These are phyloP conservation scores for Aphrocallistes beatrix DNA, from an alignment of 37 sponge, comb jelly and placozoan genomes.

Conservation along the genomic window DNA sequence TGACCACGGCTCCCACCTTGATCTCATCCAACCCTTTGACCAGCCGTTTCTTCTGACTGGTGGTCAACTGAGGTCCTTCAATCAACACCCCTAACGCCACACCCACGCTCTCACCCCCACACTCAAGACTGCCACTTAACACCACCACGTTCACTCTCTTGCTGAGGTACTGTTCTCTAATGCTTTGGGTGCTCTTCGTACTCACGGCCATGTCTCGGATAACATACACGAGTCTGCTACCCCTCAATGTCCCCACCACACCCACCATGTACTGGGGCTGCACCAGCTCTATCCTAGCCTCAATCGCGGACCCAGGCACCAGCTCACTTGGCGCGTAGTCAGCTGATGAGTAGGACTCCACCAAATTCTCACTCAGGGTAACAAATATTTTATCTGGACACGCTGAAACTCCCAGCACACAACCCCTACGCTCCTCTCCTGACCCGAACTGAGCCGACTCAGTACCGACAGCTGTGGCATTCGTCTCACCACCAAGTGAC, in stretches of 20 bases:
- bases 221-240: background rate
- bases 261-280: background rate
- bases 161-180: background rate
- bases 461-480: background rate
- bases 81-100: background rate
- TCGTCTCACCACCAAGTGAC: background rate
- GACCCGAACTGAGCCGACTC: background rate
- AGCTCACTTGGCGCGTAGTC: background rate
- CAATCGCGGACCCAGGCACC: background rate
- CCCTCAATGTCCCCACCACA: background rate
- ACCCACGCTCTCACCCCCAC: background rate
- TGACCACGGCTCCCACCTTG: background rate
- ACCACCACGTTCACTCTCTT: background rate
- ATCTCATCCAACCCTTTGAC: background rate
- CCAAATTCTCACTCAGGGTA: background rate
- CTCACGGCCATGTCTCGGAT: background rate
- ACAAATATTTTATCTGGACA: background rate
- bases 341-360: background rate
- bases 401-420: background rate
- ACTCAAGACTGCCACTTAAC: background rate
- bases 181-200: background rate
- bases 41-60: background rate
- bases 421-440: background rate
- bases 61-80: background rate
- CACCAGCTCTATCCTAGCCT: background rate